Conservation (phyloP, 2,888 invertebrate species). For the Crioceris asparagi region DNA sequence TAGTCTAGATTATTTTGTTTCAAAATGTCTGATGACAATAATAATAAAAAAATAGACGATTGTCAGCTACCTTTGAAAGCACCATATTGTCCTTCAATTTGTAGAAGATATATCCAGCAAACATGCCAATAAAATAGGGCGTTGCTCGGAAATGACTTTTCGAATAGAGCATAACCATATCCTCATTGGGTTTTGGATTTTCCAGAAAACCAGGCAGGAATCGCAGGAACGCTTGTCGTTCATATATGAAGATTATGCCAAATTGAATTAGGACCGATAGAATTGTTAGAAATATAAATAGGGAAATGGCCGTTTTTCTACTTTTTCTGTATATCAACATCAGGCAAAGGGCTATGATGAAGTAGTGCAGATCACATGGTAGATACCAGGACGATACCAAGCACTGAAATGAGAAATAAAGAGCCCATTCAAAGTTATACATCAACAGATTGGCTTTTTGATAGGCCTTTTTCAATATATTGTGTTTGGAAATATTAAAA, state of each 20-base stretch:
- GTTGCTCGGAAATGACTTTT: conserved; percentile 50
- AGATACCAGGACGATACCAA: conserved; percentile 58
- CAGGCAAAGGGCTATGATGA: conserved; percentile 43
- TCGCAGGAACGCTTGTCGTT: conserved; percentile 43
- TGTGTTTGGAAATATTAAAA: too few species aligned
- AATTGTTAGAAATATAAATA: conserved; percentile 32
- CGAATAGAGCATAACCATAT: conserved; percentile 46
- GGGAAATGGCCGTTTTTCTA: conserved; percentile 35
- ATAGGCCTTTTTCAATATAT: too few species aligned
- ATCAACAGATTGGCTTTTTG: too few species aligned
- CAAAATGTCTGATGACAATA: neutral
- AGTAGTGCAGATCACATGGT: conserved; percentile 60
- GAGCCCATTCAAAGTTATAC: too few species aligned
- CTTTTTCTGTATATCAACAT: conserved; percentile 37
- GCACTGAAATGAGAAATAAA: conserved; percentile 46
- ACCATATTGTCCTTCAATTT: conserved; percentile 26
- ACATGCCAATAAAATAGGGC: conserved; percentile 48
- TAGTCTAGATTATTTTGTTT: too few species aligned
- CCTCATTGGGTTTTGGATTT: conserved; percentile 41
- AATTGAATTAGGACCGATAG: conserved; percentile 43
- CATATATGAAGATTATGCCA: conserved; percentile 40
- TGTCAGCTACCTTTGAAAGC: neutral
- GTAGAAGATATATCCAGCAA: conserved; percentile 42
- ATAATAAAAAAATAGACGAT: neutral
- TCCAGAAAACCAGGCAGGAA: conserved; percentile 47